phyloP scores from a whole-genome alignment of 2,113 vertebrate species.

The Phyllostomus hastatus region DNA sequence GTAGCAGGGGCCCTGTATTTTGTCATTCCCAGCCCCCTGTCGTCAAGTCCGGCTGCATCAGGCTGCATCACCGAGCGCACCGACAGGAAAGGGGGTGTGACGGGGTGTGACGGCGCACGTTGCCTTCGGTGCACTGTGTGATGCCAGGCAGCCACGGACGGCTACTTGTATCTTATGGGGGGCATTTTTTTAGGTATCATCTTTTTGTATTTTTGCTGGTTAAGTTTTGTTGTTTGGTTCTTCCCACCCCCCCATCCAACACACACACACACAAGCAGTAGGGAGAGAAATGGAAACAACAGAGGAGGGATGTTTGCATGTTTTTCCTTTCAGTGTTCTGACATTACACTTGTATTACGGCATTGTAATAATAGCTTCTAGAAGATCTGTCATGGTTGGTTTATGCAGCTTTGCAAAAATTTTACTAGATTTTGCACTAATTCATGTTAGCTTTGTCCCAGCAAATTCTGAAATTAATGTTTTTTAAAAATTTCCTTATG shows the following conservation, averaged over 20 bases:
- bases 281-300: not conserved
- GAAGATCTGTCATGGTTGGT: conserved; percentile 33
- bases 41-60: not conserved
- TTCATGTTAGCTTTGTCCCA: conserved; percentile 66
- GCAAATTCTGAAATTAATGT: conserved; percentile 67
- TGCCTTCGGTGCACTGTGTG: not conserved
- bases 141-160: not conserved
- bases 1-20: not conserved
- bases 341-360: not conserved
- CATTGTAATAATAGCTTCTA: not conserved
- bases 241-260: too few relatives aligned
- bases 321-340: not conserved
- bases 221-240: not conserved
- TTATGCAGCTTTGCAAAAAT: conserved; percentile 55
- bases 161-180: rapidly evolving
- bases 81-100: not conserved
- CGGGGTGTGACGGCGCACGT: not conserved
- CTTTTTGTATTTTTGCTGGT: not conserved
- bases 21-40: not conserved
- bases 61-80: not conserved
- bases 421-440: conserved; percentile 79
- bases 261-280: not conserved
- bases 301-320: not conserved
- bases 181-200: not conserved
- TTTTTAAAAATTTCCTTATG: conserved; percentile 70